Conservation (phyloP, 2,113 vertebrate species). For the Anseranas semipalmata region DNA sequence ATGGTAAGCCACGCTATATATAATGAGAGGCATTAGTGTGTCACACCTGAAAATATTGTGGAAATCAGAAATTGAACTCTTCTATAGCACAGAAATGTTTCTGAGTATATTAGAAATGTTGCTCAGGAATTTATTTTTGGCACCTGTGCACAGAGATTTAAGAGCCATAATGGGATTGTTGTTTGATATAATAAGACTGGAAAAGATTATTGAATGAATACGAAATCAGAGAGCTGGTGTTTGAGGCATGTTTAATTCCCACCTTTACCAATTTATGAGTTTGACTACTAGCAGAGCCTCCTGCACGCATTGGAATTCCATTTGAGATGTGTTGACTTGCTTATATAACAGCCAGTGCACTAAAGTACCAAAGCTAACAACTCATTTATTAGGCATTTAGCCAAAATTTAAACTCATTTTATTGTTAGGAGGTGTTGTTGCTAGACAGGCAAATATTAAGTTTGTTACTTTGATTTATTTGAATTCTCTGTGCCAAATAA, state of each 20-base stretch:
- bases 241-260: background rate
- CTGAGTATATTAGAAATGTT: background rate
- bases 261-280: background rate
- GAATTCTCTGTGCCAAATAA: background rate
- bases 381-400: constrained; percentile 38
- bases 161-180: constrained; percentile 32
- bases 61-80: constrained; percentile 1
- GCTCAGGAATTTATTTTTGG: constrained; percentile 36
- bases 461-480: constrained; percentile 50
- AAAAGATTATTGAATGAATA: constrained; percentile 14
- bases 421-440: constrained; percentile 12
- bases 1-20: background rate
- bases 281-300: background rate
- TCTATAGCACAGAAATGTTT: background rate
- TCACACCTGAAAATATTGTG: background rate
- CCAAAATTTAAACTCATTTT: constrained; percentile 43
- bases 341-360: constrained; percentile 53
- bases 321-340: background rate
- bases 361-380: constrained; percentile 54
- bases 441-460: constrained; percentile 39
- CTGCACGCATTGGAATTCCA: constrained; percentile 13
- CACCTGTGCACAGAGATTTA: background rate
- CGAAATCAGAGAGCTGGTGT: background rate
- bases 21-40: background rate
- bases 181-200: constrained; percentile 18